These are phyloP conservation scores for Sinocyclocheilus maitianheensis DNA, from an alignment of 2,113 vertebrate species.

Conservation along the genomic window DNA sequence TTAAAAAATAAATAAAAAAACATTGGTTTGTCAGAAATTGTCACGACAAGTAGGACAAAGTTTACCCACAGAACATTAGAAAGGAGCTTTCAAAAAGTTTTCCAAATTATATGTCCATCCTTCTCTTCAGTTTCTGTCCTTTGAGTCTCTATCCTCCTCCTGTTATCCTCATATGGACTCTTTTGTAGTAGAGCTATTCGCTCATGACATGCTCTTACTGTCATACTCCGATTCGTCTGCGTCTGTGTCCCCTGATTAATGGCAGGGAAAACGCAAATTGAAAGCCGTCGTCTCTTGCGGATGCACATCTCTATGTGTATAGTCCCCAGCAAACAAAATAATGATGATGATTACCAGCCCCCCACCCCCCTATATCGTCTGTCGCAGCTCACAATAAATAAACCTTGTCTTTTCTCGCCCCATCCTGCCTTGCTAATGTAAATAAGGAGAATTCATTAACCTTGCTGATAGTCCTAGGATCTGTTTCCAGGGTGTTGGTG, in stretches of 20 bases:
- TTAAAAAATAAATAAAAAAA: not conserved
- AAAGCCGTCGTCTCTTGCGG: not conserved
- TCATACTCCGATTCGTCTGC: not conserved
- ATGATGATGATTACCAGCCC: constrained; percentile 16
- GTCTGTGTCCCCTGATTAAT: not conserved
- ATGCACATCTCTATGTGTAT: constrained; percentile 5
- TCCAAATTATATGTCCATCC: not conserved
- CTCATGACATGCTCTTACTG: not conserved
- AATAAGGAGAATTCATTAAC: constrained; percentile 58
- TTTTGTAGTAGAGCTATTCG: not conserved
- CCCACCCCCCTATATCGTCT: not conserved
- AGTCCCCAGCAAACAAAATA: constrained; percentile 8
- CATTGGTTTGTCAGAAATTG: not conserved
- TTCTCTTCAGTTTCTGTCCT: not conserved
- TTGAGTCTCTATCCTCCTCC: not conserved
- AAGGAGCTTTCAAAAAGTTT: not conserved
- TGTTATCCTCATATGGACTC: constrained; percentile 12
- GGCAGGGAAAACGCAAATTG: not conserved
- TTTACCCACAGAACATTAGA: not conserved
- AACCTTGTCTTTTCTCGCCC: constrained; percentile 2
- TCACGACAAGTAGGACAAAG: constrained; percentile 6
- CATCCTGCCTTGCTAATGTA: constrained; percentile 45
- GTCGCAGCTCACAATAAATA: not conserved
- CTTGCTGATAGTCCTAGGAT: constrained; percentile 44
- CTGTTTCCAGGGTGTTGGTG: constrained; percentile 45